A percentile compares a stretch with the other conserved stretches of the same genome.
Evolutionary conservation across 2,797 vertebrate genomes (phyloP).

Genomic region (Parauchenoglanis ngamensis): DNA sequence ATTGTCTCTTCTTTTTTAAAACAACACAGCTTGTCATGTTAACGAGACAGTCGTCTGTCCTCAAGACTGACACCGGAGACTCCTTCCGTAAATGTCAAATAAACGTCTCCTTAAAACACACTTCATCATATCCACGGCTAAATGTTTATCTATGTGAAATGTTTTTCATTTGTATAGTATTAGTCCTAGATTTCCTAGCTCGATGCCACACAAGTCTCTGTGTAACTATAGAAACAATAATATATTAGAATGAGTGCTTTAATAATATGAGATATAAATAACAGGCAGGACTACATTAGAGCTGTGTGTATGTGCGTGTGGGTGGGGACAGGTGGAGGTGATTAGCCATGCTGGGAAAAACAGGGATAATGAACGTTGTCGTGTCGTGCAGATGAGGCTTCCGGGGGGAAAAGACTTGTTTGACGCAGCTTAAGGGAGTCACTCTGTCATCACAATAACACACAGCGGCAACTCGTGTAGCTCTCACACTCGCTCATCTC

Average conservation of each 20-base stretch:
- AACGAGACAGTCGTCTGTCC: neutral
- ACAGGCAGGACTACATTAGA: constrained; percentile 3
- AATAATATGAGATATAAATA: neutral
- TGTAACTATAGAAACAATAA: neutral
- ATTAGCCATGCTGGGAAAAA: constrained; percentile 49
- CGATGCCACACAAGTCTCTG: neutral
- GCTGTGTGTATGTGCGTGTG: constrained; percentile 15
- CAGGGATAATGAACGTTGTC: constrained; percentile 50
- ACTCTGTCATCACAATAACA: constrained; percentile 11
- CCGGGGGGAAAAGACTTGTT: constrained; percentile 47
- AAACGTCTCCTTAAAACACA: neutral
- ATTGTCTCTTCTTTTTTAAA: neutral
- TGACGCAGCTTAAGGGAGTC: constrained; percentile 29
- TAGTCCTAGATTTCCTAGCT: neutral
- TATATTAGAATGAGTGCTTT: neutral
- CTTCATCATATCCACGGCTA: neutral
- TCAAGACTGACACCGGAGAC: neutral
- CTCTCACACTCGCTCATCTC: neutral
- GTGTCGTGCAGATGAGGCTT: constrained; percentile 48
- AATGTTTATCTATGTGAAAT: neutral
- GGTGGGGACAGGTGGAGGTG: constrained; percentile 49
- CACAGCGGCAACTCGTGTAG: neutral
- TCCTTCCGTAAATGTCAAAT: no score
- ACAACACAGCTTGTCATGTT: neutral
- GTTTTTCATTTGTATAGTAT: neutral